phyloP scores from a whole-genome alignment of 2,113 vertebrate genomes.

The Lophura nycthemera region DNA sequence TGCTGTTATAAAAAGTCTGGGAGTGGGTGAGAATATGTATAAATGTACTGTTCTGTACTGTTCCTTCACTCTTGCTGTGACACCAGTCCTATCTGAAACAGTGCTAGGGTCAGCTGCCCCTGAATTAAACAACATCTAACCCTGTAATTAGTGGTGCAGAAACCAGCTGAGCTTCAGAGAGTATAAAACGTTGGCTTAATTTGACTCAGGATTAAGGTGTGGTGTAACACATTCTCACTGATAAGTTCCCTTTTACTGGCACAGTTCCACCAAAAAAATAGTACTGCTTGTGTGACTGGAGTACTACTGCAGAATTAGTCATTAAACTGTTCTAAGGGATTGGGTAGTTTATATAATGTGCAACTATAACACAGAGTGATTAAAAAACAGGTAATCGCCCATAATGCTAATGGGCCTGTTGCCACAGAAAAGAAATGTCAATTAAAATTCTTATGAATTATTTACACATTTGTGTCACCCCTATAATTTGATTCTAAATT shows the following conservation, averaged over 20 bases:
- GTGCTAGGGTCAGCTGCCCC: neutral
- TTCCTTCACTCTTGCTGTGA: slow-evolving; percentile 8
- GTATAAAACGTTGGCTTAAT: neutral
- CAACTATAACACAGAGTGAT: slow-evolving; percentile 49
- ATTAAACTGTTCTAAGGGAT: slow-evolving; percentile 8
- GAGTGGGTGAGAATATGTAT: neutral
- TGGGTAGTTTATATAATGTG: slow-evolving; percentile 21
- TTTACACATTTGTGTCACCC: neutral
- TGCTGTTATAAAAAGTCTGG: neutral
- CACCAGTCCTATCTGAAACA: neutral
- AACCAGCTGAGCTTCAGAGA: neutral
- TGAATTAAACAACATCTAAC: neutral
- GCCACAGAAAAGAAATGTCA: slow-evolving; percentile 60
- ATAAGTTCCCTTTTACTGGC: neutral
- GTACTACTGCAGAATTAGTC: neutral
- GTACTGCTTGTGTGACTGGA: neutral
- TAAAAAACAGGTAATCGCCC: slow-evolving; percentile 65
- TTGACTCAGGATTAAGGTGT: neutral
- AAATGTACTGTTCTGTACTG: neutral
- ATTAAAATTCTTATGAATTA: slow-evolving; percentile 69
- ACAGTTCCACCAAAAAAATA: neutral
- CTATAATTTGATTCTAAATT: slow-evolving; percentile 28
- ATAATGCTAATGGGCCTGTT: slow-evolving; percentile 39
- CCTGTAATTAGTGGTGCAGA: neutral
- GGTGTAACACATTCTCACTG: neutral